Evolutionary conservation across 2,113 vertebrate species (phyloP), one percentile per base, ranked within the genome.

Genomic region (Melospiza melodia): DNA sequence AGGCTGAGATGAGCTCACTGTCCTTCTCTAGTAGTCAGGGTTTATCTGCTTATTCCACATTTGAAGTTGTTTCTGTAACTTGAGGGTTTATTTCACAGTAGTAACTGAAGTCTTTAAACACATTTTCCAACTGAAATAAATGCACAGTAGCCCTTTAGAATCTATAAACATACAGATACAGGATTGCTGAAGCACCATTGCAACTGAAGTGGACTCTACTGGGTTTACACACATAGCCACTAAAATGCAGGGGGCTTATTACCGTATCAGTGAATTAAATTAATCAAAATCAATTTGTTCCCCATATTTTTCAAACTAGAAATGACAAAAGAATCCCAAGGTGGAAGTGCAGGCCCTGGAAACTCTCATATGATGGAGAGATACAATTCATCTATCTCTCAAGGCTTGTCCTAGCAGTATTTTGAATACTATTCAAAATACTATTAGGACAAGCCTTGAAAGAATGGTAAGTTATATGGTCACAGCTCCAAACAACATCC

Each of bases 1-100:
- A 77, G 1, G 6, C 28, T 0, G 0, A 24, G 8, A 31, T n/a
- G 49, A 73, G n/a, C 14, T 37, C 28, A 27, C 0, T 48, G 30
- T 22, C 25, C 19, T 67, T 23, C 23, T 35, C 28, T 55, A 49
- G 25, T 4, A 4, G 13, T n/a, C 46, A 41, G 15, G 6, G 20
- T 49, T 84, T 84, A 68, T 18, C 41, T 30, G 31, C 46, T 46
- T 46, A 71, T 13, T 18, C 25, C 22, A 25, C 4, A 35, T 12
- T 30, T 54, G 37, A 41, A 84, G 25, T 18, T 66, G 24, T 44
- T 83, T 77, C 59, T 66, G 12, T 21, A 81, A 69, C 44, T 41
- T 1, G 0, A 79, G 39, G 0, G 0, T 8, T 33, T 51, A 25
- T 57, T 73, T 91, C 17, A 17, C 15, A 1, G 12, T 46, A 76